Evolutionary conservation across 1,140 invertebrate species (phyloP).

Genomic region (Panagrolaimus sp.): DNA sequence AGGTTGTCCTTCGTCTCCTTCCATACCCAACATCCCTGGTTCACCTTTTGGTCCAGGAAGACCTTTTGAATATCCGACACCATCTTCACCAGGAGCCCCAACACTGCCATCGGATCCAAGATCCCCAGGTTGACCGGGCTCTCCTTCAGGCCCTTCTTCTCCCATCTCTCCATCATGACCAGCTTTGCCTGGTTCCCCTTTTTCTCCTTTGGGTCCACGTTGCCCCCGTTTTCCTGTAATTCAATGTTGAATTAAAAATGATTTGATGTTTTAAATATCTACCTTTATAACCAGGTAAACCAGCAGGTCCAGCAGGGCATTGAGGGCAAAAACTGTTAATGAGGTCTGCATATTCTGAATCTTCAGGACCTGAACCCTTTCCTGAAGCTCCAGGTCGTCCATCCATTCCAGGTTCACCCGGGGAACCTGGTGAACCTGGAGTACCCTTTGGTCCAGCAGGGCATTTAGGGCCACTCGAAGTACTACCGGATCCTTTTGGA

Average conservation of each 20-base stretch:
- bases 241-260: too few species aligned
- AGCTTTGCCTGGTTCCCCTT: constrained; percentile 23
- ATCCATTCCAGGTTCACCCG: background rate
- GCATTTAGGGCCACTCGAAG: background rate
- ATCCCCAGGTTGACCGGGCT: constrained; percentile 27
- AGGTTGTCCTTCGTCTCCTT: constrained; percentile 37
- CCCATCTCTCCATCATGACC: constrained; percentile 24
- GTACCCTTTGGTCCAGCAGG: background rate
- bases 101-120: constrained; percentile 20
- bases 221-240: constrained; percentile 19
- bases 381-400: background rate
- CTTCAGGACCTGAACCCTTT: background rate
- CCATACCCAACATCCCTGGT: constrained; percentile 27
- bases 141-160: constrained; percentile 24
- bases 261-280: too few species aligned
- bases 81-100: constrained; percentile 29
- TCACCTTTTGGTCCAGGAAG: constrained; percentile 40
- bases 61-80: constrained; percentile 32
- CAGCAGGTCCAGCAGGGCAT: constrained; percentile 38
- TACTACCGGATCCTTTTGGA: background rate
- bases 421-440: background rate
- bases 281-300: constrained; percentile 41
- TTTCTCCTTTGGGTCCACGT: constrained; percentile 37
- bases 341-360: background rate
- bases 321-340: background rate